Conservation (phyloP, 2,113 vertebrate genomes). For the Guaruba guarouba region DNA sequence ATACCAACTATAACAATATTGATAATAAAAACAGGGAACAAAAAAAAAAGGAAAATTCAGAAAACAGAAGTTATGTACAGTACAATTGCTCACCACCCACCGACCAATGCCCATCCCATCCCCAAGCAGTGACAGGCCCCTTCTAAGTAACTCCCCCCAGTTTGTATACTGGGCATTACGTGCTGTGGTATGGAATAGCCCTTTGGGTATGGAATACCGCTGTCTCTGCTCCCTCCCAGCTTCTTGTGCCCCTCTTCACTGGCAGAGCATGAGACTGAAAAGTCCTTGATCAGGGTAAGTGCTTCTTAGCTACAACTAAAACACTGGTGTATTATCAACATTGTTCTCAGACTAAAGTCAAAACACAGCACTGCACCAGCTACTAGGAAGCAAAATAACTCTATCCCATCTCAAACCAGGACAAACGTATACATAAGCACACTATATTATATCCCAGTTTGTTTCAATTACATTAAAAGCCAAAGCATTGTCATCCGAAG, state of each 20-base stretch:
- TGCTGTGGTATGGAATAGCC: background rate
- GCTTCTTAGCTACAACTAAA: background rate
- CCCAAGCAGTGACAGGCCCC: background rate
- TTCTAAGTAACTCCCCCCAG: background rate
- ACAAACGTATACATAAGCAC: background rate
- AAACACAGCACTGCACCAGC: background rate
- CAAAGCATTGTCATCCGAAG: background rate
- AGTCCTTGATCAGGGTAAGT: background rate
- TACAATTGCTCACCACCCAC: background rate
- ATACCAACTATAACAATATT: background rate
- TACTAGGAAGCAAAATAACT: background rate
- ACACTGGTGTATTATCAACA: background rate
- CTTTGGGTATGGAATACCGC: background rate
- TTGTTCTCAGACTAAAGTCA: background rate
- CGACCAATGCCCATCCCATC: background rate
- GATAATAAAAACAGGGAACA: background rate
- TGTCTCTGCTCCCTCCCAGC: too few species aligned
- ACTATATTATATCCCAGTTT: background rate
- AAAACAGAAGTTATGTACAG: background rate
- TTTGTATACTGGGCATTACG: background rate
- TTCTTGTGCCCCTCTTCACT: background rate
- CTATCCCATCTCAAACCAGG: background rate
- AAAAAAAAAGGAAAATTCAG: background rate
- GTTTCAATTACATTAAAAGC: background rate
- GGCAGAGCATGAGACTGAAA: background rate